Percentiles rank a stretch among this genome's conserved stretches.
Conservation (phyloP, 2,888 invertebrate species). For the Heliconius ismenius region DNA sequence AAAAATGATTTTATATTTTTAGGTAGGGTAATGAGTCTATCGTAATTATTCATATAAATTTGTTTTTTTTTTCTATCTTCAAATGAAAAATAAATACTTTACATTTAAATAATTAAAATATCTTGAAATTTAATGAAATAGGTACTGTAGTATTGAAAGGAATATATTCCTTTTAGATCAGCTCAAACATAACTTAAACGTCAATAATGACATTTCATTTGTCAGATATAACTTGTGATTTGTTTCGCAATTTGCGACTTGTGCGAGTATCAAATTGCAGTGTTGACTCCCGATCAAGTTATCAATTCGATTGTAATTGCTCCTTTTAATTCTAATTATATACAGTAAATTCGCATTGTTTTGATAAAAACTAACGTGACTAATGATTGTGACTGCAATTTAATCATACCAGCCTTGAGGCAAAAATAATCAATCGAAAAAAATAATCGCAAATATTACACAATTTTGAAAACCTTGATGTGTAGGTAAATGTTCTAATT, state of each 20-base stretch:
- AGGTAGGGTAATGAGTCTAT: no score
- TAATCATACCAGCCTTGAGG: background rate
- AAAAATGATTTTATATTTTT: background rate
- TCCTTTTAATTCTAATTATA: background rate
- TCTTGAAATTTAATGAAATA: no score
- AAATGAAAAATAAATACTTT: no score
- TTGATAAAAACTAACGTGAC: slow-evolving; percentile 9
- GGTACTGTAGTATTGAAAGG: no score
- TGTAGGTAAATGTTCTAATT: slow-evolving; percentile 17
- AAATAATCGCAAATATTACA: slow-evolving; percentile 5
- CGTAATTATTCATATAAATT: no score
- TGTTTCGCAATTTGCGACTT: slow-evolving; percentile 12
- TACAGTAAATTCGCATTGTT: slow-evolving; percentile 25
- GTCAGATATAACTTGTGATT: slow-evolving; percentile 14
- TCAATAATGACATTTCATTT: slow-evolving; percentile 5
- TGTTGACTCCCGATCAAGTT: background rate
- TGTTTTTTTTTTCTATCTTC: no score
- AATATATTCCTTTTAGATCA: no score
- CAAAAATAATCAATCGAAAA: background rate
- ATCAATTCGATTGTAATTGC: slow-evolving; percentile 1
- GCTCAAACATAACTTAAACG: no score
- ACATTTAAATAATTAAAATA: no score
- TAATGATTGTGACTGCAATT: background rate
- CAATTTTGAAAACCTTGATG: slow-evolving; percentile 5
- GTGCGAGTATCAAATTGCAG: slow-evolving; percentile 23